phyloP scores from a whole-genome alignment of 2,797 vertebrate species.

The Anabas testudineus region DNA sequence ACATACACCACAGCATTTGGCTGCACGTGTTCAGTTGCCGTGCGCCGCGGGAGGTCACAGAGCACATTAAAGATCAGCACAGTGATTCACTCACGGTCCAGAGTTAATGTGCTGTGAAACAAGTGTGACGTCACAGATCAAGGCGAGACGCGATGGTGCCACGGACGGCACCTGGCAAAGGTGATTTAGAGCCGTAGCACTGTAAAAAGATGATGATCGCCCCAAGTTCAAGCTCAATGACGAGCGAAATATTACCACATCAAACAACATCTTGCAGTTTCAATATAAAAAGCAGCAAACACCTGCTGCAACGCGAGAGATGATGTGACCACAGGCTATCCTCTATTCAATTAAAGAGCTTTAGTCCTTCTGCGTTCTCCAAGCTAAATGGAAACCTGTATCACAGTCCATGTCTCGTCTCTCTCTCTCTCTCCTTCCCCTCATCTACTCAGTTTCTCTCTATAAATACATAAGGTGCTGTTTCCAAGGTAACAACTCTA shows the following conservation, averaged over 20 bases:
- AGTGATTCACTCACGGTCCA: not conserved
- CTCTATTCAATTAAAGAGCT: slow-evolving; percentile 11
- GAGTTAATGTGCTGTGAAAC: slow-evolving; percentile 56
- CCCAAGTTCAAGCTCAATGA: slow-evolving; percentile 29
- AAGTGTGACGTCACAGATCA: slow-evolving; percentile 50
- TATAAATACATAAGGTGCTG: slow-evolving; percentile 87
- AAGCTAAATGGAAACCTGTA: slow-evolving; percentile 32
- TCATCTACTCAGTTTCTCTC: slow-evolving; percentile 66
- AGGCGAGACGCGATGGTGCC: slow-evolving; percentile 43
- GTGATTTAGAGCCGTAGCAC: slow-evolving; percentile 3
- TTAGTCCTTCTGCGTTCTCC: not conserved
- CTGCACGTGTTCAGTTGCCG: not conserved
- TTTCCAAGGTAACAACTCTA: slow-evolving; percentile 88
- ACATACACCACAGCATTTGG: not conserved
- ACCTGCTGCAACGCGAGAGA: slow-evolving; percentile 17
- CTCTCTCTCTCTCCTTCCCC: slow-evolving; percentile 40
- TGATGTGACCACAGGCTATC: not conserved
- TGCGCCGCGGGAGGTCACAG: slow-evolving; percentile 8
- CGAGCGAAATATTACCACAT: slow-evolving; percentile 17
- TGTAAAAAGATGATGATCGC: slow-evolving; percentile 1
- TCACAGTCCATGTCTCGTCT: slow-evolving; percentile 43
- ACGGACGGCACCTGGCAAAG: slow-evolving; percentile 46
- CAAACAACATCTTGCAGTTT: slow-evolving; percentile 12
- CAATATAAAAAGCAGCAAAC: slow-evolving; percentile 1
- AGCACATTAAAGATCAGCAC: slow-evolving; percentile 4